Evolutionary conservation across 2,797 vertebrate genomes (phyloP).

Genomic region (Myotis vivesi): DNA sequence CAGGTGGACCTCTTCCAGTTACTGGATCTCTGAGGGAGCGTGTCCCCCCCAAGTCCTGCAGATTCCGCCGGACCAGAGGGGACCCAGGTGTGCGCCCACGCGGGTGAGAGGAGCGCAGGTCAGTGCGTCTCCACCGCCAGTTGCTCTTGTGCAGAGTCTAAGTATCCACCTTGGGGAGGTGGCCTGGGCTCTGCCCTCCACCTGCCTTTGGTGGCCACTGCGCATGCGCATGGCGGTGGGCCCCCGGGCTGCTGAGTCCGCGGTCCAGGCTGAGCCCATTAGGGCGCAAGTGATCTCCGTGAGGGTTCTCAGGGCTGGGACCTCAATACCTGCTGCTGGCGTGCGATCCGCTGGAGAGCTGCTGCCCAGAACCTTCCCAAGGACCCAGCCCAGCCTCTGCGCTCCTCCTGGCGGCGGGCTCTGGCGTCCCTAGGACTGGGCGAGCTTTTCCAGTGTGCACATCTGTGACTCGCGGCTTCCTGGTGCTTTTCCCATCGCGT

Average conservation of each 20-base stretch:
- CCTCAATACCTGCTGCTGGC: fast-evolving
- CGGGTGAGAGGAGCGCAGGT: fast-evolving
- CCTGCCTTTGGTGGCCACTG: not conserved
- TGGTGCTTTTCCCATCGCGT: too few relatives aligned
- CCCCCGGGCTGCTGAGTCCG: too few relatives aligned
- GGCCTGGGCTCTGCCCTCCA: too few relatives aligned
- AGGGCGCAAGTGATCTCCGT: fast-evolving
- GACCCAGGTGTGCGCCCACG: fast-evolving
- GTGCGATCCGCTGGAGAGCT: not conserved
- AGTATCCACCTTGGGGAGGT: too few relatives aligned
- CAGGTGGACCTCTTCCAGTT: fast-evolving
- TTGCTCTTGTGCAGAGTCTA: fast-evolving
- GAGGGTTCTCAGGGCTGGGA: not conserved
- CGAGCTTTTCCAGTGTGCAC: too few relatives aligned
- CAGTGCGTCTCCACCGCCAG: fast-evolving
- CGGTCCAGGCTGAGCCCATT: too few relatives aligned
- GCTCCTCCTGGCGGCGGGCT: too few relatives aligned
- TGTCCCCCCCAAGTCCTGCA: not conserved
- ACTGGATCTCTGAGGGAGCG: not conserved
- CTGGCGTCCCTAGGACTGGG: fast-evolving
- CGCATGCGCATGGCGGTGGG: fast-evolving
- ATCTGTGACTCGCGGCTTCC: too few relatives aligned
- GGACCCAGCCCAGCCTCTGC: fast-evolving
- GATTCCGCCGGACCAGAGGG: fast-evolving
- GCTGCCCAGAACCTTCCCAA: not conserved